Base-by-base conservation (phyloP, 1,140 invertebrate genomes). In the Euwallacea similis region DNA sequence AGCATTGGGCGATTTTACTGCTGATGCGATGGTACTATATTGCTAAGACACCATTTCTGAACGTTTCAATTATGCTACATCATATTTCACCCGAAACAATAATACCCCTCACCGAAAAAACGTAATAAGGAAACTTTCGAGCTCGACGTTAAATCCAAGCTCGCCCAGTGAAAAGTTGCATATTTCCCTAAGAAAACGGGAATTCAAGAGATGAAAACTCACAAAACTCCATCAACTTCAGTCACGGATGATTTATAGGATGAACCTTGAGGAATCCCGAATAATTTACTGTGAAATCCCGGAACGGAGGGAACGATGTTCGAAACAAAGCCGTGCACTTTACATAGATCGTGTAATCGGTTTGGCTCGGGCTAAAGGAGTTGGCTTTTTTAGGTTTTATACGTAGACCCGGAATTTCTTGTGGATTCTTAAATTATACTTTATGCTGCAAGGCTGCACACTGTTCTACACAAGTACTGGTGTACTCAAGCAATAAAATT, bases 231-330 rank as follows among this genome's bases (percentile, higher is more conserved):
- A 60, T 67, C 66, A 67, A 58, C 54, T 67, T 58, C 66, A 67
- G 66, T 68, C 66, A 68, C 58, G 66, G 66, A 44, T 68, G 66
- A 68, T 68, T 68, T 68, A 68, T 68, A 11, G 66, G 43, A 60
- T 59, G 43, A 55, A 66, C 16, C 66, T 53, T 33, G 16, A 59
- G 66, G 58, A 68, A 68, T 59, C 53, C 54, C n/a, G 55, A 68
- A 59, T 68, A 59, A 68, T 68, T 68, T 68, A 68, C 66, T 68
- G 42, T 58, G 41, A 68, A 68, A 68, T 68, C 55, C 41, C 53
- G n/a, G 43, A 68, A 68, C 55, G 42, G 66, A 68, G 55, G 11
- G 15, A 68, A 47, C 42, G n/a, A 59, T 59, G 41, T 9, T 56
- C 33, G 41, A 44, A 68, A 68, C 55, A 68, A 68, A 68, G 66